Conservation (phyloP, 2,113 vertebrate genomes). For the Aegithalos caudatus region DNA sequence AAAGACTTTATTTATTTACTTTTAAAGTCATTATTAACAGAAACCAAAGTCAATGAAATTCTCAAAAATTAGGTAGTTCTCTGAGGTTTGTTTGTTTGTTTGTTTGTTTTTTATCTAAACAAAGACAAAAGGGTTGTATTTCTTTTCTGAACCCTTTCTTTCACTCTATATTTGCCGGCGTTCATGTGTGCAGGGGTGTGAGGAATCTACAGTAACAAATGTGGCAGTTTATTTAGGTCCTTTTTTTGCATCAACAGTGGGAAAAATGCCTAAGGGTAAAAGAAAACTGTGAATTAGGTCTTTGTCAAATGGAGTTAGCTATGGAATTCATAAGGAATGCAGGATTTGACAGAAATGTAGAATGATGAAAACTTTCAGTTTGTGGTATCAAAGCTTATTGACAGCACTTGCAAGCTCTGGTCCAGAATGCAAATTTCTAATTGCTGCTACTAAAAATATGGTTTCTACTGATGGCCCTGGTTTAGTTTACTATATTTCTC, state of each 20-base stretch:
- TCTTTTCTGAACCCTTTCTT: neutral
- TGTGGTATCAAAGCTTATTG: neutral
- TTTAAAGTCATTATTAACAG: neutral
- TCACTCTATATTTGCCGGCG: neutral
- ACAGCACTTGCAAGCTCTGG: neutral
- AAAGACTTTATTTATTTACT: neutral
- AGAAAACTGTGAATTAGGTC: neutral
- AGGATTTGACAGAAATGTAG: slow-evolving; percentile 3
- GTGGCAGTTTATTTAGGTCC: neutral
- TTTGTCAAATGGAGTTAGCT: slow-evolving; percentile 27
- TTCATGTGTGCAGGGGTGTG: neutral
- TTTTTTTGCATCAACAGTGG: neutral
- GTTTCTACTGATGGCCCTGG: neutral
- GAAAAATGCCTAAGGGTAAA: neutral
- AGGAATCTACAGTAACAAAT: neutral
- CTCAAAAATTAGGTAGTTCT: neutral
- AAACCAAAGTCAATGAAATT: neutral
- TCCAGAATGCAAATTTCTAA: neutral
- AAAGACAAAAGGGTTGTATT: neutral
- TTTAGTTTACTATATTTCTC: neutral
- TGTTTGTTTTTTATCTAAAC: neutral
- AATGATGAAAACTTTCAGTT: neutral
- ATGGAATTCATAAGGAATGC: neutral
- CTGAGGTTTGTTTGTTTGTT: neutral
- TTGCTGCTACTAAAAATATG: neutral